A percentile compares a stretch with the other conserved stretches of the same genome.
phyloP scores from a whole-genome alignment of 2,888 invertebrate species.

The Agriopis leucophaearia region DNA sequence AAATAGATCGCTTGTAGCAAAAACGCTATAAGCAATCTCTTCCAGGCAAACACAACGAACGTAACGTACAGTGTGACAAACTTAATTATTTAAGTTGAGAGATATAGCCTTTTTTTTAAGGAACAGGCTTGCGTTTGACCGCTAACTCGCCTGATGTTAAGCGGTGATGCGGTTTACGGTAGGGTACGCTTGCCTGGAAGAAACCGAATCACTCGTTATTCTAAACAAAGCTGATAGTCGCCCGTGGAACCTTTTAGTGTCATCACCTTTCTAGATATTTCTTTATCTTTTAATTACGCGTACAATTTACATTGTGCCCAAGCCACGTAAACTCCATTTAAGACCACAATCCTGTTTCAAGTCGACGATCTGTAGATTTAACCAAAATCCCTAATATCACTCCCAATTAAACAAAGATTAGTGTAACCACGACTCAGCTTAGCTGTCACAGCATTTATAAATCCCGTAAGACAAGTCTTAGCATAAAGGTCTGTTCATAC shows the following conservation, averaged over 20 bases:
- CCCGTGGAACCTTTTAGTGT: background rate
- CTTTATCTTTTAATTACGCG: background rate
- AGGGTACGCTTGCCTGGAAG: too few relatives aligned
- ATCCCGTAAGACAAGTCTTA: constrained; percentile 48
- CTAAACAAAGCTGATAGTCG: too few relatives aligned
- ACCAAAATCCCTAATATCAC: constrained; percentile 44
- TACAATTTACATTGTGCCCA: background rate
- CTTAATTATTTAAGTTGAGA: too few relatives aligned
- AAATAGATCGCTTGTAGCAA: too few relatives aligned
- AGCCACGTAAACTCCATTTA: constrained; percentile 1
- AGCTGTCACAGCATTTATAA: constrained; percentile 46
- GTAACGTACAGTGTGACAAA: too few relatives aligned
- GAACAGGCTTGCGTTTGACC: too few relatives aligned
- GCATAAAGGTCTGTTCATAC: constrained; percentile 25
- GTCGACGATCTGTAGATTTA: constrained; percentile 26
- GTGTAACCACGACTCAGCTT: constrained; percentile 44
- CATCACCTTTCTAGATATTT: background rate
- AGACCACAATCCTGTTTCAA: constrained; percentile 20
- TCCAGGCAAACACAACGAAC: too few relatives aligned
- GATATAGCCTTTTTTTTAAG: too few relatives aligned
- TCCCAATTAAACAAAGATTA: constrained; percentile 55
- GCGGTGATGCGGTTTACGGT: too few relatives aligned
- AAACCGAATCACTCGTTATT: too few relatives aligned
- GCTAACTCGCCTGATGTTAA: too few relatives aligned
- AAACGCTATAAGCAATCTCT: too few relatives aligned